Percentiles rank a stretch among this genome's conserved stretches.
phyloP scores from a whole-genome alignment of 2,113 vertebrate genomes.

The Python bivittatus region DNA sequence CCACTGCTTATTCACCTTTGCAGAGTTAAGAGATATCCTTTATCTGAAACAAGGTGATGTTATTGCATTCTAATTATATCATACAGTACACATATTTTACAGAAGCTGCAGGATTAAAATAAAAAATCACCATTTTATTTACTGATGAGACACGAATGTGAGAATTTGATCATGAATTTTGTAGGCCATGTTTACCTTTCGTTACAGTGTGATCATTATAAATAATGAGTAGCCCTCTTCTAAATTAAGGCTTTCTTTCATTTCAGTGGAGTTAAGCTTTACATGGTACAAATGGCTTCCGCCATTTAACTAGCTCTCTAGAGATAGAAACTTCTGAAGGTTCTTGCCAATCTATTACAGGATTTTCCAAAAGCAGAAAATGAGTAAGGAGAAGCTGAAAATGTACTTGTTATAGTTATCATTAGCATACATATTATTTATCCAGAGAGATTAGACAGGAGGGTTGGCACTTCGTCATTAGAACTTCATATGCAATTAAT shows the following conservation, averaged over 20 bases:
- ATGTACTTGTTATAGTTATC: constrained; percentile 70
- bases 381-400: constrained; percentile 48
- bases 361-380: constrained; percentile 3
- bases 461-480: constrained; percentile 64
- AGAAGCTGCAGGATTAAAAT: background rate
- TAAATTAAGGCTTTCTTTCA: constrained; percentile 28
- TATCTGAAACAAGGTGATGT: background rate
- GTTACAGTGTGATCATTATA: constrained; percentile 12
- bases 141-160: constrained; percentile 20
- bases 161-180: constrained; percentile 1
- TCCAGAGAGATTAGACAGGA: constrained; percentile 64
- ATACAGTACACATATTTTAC: background rate
- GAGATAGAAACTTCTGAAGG: constrained; percentile 37
- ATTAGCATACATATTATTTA: constrained; percentile 63
- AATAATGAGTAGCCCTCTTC: constrained; percentile 31
- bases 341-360: constrained; percentile 48
- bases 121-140: constrained; percentile 9
- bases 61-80: constrained; percentile 12
- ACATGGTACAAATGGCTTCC: background rate
- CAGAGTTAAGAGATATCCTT: background rate
- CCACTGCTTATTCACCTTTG: background rate
- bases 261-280: constrained; percentile 26
- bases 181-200: constrained; percentile 28
- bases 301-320: constrained; percentile 9
- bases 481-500: constrained; percentile 64